Evolutionary conservation across 2,797 vertebrate species (phyloP).

Genomic region (Peromyscus melanophrys): DNA sequence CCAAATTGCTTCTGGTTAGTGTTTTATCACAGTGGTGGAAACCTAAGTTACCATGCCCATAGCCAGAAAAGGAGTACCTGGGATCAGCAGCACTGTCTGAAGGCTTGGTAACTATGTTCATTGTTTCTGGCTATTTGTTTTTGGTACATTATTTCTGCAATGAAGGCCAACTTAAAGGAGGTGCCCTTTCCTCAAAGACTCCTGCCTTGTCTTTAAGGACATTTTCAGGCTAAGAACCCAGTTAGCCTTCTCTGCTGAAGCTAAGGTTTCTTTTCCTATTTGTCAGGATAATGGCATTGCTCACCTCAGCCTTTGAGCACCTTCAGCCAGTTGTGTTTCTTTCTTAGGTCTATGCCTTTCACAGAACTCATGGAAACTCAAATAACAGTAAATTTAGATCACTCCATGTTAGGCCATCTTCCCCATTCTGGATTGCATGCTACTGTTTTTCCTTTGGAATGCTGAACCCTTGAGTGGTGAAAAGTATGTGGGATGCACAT

Average conservation of each 20-base stretch:
- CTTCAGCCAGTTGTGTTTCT: neutral
- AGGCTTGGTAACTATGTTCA: neutral
- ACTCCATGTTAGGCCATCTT: neutral
- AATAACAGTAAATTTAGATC: neutral
- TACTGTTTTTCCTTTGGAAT: neutral
- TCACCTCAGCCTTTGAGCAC: too few species aligned
- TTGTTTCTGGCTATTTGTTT: neutral
- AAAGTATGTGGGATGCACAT: too few species aligned
- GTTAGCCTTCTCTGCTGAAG: neutral
- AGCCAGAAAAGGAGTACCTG: neutral
- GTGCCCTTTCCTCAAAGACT: neutral
- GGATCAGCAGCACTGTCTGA: neutral
- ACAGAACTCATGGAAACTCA: neutral
- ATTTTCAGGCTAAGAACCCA: neutral
- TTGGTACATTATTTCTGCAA: too few species aligned
- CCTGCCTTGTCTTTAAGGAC: neutral
- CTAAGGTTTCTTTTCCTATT: neutral
- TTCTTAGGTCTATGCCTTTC: neutral
- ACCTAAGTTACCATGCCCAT: neutral
- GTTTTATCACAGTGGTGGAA: neutral
- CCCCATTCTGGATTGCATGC: neutral
- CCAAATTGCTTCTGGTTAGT: neutral
- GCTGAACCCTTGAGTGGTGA: neutral
- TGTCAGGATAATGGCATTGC: neutral
- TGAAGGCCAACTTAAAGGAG: neutral